Evolutionary conservation across 2,113 vertebrate species (phyloP).

Genomic region (Hypocryptadius cinnamomeus): DNA sequence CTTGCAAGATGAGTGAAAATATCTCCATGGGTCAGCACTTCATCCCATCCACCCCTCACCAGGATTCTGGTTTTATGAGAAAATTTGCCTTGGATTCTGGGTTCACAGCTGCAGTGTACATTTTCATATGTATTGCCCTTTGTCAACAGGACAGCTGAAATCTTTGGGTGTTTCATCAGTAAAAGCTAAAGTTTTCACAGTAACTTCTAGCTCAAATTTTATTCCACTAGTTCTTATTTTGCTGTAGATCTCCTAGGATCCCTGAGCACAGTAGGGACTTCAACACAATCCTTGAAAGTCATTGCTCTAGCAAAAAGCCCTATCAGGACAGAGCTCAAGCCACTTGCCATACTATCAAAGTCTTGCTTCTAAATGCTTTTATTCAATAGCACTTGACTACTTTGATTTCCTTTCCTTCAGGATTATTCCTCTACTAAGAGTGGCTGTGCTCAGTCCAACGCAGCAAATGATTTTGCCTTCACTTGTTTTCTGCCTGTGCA

Average conservation of each 20-base stretch:
- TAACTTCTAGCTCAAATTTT: neutral
- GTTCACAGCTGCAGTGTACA: neutral
- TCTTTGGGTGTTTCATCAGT: neutral
- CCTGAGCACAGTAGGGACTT: neutral
- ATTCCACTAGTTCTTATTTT: neutral
- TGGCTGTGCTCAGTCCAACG: neutral
- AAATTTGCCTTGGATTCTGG: neutral
- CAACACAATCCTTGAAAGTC: neutral
- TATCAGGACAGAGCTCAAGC: neutral
- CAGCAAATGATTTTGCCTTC: neutral
- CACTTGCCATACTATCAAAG: neutral
- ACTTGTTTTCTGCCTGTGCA: neutral
- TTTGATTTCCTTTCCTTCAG: neutral
- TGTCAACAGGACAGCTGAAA: neutral
- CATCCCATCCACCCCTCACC: rapidly evolving
- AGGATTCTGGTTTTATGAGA: neutral
- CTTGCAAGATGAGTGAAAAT: neutral
- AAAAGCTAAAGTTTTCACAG: neutral
- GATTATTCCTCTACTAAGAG: neutral
- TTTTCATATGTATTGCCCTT: neutral
- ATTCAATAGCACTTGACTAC: neutral
- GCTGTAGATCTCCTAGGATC: neutral
- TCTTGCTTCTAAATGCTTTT: neutral
- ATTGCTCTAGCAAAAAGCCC: neutral
- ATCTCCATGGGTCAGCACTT: neutral